phyloP scores from a whole-genome alignment of 2,113 vertebrate species.

The Notarius lentiginosus region DNA sequence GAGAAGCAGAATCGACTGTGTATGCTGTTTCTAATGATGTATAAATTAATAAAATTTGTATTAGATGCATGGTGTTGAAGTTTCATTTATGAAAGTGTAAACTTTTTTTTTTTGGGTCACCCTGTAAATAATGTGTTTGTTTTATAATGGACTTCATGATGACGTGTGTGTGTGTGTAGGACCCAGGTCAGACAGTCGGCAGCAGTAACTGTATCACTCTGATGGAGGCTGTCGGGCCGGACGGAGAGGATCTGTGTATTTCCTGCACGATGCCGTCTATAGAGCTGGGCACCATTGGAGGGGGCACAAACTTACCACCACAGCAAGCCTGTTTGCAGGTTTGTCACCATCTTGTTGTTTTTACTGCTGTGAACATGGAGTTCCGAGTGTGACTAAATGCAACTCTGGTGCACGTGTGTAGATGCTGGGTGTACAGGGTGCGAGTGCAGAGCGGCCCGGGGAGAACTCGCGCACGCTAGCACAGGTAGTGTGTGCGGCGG shows the following conservation, averaged over 20 bases:
- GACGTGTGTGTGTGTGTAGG: slow-evolving; percentile 67
- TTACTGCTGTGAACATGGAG: neutral
- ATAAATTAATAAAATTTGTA: too few relatives aligned
- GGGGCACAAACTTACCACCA: slow-evolving; percentile 89
- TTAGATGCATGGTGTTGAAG: too few relatives aligned
- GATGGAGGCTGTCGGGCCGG: slow-evolving; percentile 85
- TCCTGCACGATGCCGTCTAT: slow-evolving; percentile 98
- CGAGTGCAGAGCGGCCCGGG: slow-evolving; percentile 82
- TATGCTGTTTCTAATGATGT: too few relatives aligned
- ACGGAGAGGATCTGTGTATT: slow-evolving; percentile 87
- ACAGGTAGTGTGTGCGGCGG: slow-evolving; percentile 87
- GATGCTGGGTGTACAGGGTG: slow-evolving; percentile 95
- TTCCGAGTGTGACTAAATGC: neutral
- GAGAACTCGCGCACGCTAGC: slow-evolving; percentile 92
- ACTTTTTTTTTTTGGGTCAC: too few relatives aligned
- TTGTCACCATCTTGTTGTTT: slow-evolving; percentile 28
- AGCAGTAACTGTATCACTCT: slow-evolving; percentile 98
- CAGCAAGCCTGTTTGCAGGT: slow-evolving; percentile 97
- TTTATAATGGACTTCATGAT: too few relatives aligned
- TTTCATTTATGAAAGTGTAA: too few relatives aligned
- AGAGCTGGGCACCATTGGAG: slow-evolving; percentile 93
- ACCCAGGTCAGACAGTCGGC: slow-evolving; percentile 91
- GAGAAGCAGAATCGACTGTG: too few relatives aligned
- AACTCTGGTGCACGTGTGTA: neutral
- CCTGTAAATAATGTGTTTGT: too few relatives aligned